phyloP scores from a whole-genome alignment of 1,140 invertebrate species.

The Meloidogyne floridensis region DNA sequence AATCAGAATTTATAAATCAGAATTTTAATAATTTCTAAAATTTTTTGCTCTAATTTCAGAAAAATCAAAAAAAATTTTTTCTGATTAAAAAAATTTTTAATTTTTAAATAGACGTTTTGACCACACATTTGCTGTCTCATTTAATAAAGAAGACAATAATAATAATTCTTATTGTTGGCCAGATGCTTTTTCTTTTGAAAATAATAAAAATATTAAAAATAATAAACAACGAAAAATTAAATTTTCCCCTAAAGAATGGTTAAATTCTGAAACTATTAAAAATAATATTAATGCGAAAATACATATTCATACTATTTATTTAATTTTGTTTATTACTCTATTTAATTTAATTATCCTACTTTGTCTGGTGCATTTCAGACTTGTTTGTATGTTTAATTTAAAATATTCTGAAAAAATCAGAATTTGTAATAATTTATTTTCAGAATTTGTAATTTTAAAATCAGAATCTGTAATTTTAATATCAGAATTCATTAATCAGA shows the following conservation, averaged over 20 bases:
- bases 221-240: not conserved
- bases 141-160: not conserved
- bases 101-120: not conserved
- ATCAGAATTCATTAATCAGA: too few species aligned
- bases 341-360: not conserved
- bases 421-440: not conserved
- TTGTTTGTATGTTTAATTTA: not conserved
- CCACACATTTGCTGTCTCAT: not conserved
- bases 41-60: too few species aligned
- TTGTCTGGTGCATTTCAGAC: not conserved
- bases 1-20: too few species aligned
- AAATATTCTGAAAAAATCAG: not conserved
- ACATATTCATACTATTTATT: conserved; percentile 6
- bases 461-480: too few species aligned
- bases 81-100: too few species aligned
- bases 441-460: too few species aligned
- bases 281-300: not conserved
- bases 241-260: not conserved
- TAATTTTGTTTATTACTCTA: not conserved
- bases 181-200: not conserved
- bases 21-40: too few species aligned
- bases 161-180: not conserved
- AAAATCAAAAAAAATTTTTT: too few species aligned
- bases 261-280: not conserved
- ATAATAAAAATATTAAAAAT: conserved; percentile 1